These are phyloP conservation scores for Drosophila maculinotata DNA, from an alignment of 2,888 invertebrate species.

Conservation along the genomic window DNA sequence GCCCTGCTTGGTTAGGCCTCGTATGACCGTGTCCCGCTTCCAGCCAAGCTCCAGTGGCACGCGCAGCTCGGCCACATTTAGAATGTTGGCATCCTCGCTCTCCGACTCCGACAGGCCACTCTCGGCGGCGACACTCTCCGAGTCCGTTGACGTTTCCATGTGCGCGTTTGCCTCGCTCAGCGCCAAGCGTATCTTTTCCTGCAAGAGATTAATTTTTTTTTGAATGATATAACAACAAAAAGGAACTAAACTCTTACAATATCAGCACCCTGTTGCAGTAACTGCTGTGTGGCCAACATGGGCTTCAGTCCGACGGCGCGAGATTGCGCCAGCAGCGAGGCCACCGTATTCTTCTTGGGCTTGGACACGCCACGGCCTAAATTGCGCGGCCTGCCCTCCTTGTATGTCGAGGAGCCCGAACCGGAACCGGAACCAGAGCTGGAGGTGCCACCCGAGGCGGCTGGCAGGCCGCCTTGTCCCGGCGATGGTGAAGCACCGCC, in stretches of 20 bases:
- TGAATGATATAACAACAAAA: neutral
- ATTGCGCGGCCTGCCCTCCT: conserved; percentile 93
- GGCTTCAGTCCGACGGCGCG: conserved; percentile 92
- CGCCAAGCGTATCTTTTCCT: conserved; percentile 87
- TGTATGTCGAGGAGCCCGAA: conserved; percentile 80
- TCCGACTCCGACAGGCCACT: conserved; percentile 87
- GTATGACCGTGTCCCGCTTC: conserved; percentile 96
- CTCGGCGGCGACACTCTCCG: conserved; percentile 87
- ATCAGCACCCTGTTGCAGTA: conserved; percentile 85
- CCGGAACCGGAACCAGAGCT: conserved; percentile 43
- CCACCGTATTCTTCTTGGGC: conserved; percentile 96
- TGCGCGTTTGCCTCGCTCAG: conserved; percentile 86
- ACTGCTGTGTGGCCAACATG: conserved; percentile 90
- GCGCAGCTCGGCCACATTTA: conserved; percentile 86
- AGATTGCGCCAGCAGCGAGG: conserved; percentile 94
- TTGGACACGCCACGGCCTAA: conserved; percentile 94
- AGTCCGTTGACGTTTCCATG: conserved; percentile 87
- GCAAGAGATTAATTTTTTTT: conserved; percentile 35
- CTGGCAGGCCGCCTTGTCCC: conserved; percentile 52
- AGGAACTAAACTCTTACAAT: conserved; percentile 83
- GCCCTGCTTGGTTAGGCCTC: conserved; percentile 93
- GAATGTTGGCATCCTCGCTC: conserved; percentile 86
- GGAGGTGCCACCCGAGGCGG: conserved; percentile 46
- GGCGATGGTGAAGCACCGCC: conserved; percentile 65
- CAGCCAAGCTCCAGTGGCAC: conserved; percentile 92